phyloP scores from a whole-genome alignment of 2,888 invertebrate species.

The Melieria omissa region DNA sequence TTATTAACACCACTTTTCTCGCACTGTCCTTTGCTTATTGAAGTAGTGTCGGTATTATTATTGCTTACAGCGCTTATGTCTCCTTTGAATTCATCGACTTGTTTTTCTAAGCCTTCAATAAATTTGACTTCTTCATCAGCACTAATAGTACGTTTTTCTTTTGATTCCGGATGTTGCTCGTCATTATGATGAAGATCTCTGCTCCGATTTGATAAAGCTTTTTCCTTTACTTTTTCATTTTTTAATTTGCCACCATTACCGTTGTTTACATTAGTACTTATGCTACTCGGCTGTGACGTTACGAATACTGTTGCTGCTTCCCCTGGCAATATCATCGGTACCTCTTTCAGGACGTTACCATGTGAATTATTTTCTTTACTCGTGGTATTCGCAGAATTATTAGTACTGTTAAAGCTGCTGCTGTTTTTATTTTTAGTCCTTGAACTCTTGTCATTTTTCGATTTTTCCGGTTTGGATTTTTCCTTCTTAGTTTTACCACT shows the following conservation, averaged over 20 bases:
- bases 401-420: constrained; percentile 53
- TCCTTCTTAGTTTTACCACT: constrained; percentile 53
- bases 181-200: constrained; percentile 29
- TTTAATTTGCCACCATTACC: background rate
- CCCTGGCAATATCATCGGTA: constrained; percentile 33
- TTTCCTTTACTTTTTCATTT: constrained; percentile 61
- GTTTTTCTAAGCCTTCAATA: constrained; percentile 51
- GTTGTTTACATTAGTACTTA: constrained; percentile 38
- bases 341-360: constrained; percentile 44
- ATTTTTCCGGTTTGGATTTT: constrained; percentile 67
- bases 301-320: constrained; percentile 27
- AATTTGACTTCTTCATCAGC: constrained; percentile 54
- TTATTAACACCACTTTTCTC: constrained; percentile 26
- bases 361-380: constrained; percentile 52
- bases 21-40: background rate
- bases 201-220: constrained; percentile 64
- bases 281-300: constrained; percentile 34
- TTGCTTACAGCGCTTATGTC: constrained; percentile 13
- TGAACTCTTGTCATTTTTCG: constrained; percentile 66
- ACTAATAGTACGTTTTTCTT: constrained; percentile 56
- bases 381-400: constrained; percentile 43
- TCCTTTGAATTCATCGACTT: background rate
- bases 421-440: constrained; percentile 65
- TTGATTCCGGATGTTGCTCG: constrained; percentile 58
- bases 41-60: constrained; percentile 39